Evolutionary conservation across 1,140 invertebrate species (phyloP).

Genomic region (Atta texana): DNA sequence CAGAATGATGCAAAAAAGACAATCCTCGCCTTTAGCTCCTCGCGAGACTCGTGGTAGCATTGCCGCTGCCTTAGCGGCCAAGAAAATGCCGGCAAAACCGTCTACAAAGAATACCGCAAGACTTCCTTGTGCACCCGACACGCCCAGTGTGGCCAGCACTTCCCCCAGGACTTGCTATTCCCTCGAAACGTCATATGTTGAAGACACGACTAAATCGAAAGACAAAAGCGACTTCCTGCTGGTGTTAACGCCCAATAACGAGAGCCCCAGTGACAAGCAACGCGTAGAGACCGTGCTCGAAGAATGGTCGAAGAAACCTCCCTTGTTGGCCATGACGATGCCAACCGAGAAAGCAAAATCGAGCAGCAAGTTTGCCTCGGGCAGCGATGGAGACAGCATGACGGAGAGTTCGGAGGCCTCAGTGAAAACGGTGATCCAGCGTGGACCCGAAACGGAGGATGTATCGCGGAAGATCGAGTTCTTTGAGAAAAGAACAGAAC

Average conservation of each 20-base stretch:
- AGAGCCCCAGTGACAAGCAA: slow-evolving; percentile 76
- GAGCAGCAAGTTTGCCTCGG: slow-evolving; percentile 81
- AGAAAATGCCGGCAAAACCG: slow-evolving; percentile 73
- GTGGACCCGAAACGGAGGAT: slow-evolving; percentile 84
- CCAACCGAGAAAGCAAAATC: slow-evolving; percentile 71
- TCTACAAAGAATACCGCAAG: slow-evolving; percentile 17
- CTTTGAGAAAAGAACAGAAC: slow-evolving; percentile 87
- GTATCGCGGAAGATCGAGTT: slow-evolving; percentile 92
- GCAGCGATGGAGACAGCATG: slow-evolving; percentile 88
- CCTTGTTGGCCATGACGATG: slow-evolving; percentile 70
- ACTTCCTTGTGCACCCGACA: neutral
- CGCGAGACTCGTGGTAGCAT: slow-evolving; percentile 89
- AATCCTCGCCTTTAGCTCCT: slow-evolving; percentile 86
- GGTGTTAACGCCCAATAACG: slow-evolving; percentile 85
- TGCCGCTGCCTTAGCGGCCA: slow-evolving; percentile 86
- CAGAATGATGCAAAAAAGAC: slow-evolving; percentile 86
- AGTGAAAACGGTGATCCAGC: slow-evolving; percentile 88
- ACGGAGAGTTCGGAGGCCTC: slow-evolving; percentile 90
- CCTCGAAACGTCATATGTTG: slow-evolving; percentile 85
- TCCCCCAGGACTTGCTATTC: slow-evolving; percentile 87
- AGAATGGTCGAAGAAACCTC: slow-evolving; percentile 84
- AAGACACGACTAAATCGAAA: slow-evolving; percentile 74
- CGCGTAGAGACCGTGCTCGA: slow-evolving; percentile 85
- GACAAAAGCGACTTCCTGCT: slow-evolving; percentile 86
- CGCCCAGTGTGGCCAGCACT: slow-evolving; percentile 69